phyloP scores from a whole-genome alignment of 2,113 vertebrate species.

The Rhombomys opimus region DNA sequence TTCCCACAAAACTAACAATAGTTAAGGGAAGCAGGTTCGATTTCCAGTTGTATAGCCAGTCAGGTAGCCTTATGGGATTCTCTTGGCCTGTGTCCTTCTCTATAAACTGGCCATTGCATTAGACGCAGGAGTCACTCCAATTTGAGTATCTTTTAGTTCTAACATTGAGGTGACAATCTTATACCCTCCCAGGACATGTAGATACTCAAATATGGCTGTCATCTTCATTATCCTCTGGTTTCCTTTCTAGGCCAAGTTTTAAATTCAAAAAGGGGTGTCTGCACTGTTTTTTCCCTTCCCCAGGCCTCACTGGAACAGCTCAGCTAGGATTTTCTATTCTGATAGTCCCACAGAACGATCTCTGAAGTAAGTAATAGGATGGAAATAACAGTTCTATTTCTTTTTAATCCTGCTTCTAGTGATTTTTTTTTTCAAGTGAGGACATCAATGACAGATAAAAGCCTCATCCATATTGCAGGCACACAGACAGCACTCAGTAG shows the following conservation, averaged over 20 bases:
- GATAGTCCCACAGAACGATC: background rate
- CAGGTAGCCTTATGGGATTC: background rate
- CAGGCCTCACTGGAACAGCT: background rate
- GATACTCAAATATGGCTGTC: background rate
- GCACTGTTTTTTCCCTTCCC: background rate
- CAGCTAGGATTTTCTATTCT: background rate
- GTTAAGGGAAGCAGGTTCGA: background rate
- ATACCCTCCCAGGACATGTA: background rate
- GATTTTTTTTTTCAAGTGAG: conserved; percentile 46
- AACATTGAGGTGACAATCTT: background rate
- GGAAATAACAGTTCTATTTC: conserved; percentile 40
- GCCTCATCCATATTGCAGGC: conserved; percentile 59
- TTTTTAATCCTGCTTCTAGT: conserved; percentile 28
- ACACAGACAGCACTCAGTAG: background rate
- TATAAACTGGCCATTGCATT: background rate
- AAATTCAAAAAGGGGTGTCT: background rate
- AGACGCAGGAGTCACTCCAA: background rate
- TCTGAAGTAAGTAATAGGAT: conserved; percentile 24
- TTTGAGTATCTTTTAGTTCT: background rate
- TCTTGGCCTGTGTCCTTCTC: background rate
- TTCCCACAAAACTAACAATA: background rate
- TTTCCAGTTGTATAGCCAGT: background rate
- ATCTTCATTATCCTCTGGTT: background rate
- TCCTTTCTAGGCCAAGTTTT: background rate
- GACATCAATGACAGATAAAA: conserved; percentile 43